These are phyloP conservation scores for Muricea muricata DNA, from an alignment of 92 coral and sea anemone genomes.

Conservation along the genomic window DNA sequence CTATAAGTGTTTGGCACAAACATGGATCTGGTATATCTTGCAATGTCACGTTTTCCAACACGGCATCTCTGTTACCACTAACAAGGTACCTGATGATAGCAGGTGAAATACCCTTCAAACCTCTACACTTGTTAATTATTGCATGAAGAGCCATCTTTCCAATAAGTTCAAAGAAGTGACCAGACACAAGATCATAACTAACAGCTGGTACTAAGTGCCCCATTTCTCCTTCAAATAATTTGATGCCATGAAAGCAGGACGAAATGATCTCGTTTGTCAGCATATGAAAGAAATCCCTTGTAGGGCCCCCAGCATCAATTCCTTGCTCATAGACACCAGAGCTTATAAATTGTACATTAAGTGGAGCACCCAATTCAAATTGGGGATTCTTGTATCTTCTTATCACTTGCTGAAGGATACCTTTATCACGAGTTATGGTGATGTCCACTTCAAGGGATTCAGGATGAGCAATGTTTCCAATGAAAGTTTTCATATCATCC, in stretches of 20 bases:
- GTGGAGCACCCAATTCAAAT: background rate
- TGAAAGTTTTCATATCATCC: background rate
- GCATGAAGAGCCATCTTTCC: background rate
- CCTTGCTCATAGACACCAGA: slow-evolving; percentile 31
- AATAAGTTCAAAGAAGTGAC: background rate
- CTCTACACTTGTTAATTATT: background rate
- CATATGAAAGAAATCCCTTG: slow-evolving; percentile 27
- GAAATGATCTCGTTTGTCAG: slow-evolving; percentile 42
- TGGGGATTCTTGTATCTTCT: slow-evolving; percentile 10
- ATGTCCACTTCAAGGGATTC: slow-evolving; percentile 12
- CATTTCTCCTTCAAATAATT: background rate
- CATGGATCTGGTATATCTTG: slow-evolving; percentile 20
- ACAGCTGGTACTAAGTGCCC: background rate
- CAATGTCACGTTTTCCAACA: background rate
- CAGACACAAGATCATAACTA: background rate
- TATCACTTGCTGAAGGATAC: background rate
- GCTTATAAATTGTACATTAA: slow-evolving; percentile 10
- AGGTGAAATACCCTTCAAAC: slow-evolving; percentile 1
- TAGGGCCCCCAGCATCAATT: slow-evolving; percentile 62
- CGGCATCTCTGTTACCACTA: background rate
- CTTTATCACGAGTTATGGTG: background rate
- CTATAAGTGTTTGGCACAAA: background rate
- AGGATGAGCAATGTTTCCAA: background rate
- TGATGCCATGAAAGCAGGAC: background rate
- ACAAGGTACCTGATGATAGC: background rate